Evolutionary conservation across 1,140 invertebrate genomes (phyloP).

Genomic region (Papilio polytes): DNA sequence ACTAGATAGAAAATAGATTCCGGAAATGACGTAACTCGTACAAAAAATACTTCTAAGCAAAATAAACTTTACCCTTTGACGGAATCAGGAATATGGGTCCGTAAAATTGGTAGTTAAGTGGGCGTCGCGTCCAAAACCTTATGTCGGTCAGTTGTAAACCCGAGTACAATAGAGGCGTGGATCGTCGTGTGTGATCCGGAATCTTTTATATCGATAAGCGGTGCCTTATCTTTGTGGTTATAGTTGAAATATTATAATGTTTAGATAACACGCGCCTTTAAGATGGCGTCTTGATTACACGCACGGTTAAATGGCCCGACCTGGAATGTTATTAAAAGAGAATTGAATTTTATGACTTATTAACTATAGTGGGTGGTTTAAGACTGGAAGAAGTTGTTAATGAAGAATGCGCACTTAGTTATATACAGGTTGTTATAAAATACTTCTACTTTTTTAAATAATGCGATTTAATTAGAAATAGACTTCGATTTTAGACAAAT

Average conservation of each 20-base stretch:
- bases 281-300: conserved; percentile 33
- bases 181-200: conserved; percentile 28
- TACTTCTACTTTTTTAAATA: no score
- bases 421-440: background rate
- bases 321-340: conserved; percentile 4
- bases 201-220: conserved; percentile 36
- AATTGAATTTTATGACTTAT: conserved; percentile 25
- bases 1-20: no score
- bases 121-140: background rate
- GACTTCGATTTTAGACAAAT: no score
- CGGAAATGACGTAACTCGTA: no score
- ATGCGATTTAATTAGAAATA: no score
- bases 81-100: background rate
- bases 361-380: background rate
- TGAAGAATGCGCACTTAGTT: background rate
- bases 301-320: background rate
- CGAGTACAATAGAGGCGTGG: conserved; percentile 7
- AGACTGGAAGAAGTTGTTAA: background rate
- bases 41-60: no score
- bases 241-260: conserved; percentile 36
- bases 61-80: background rate
- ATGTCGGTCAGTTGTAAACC: conserved; percentile 25
- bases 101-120: background rate
- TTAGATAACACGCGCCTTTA: conserved; percentile 30
- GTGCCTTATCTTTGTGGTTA: conserved; percentile 34